Percentiles rank a stretch among this genome's conserved stretches.
Evolutionary conservation across 1,140 invertebrate species (phyloP).

Genomic region (Linepithema humile): DNA sequence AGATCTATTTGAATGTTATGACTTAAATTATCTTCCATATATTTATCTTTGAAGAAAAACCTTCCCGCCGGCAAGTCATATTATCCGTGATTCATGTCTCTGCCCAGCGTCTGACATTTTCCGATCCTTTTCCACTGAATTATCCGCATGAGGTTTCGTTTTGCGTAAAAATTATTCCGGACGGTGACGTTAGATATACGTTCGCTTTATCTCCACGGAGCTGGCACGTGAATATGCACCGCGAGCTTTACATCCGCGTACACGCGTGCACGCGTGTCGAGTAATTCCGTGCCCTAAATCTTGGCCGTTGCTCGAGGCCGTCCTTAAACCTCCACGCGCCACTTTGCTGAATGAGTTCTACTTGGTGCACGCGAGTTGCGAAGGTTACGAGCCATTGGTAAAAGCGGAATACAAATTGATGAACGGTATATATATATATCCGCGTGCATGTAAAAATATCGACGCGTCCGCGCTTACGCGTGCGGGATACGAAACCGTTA

Average conservation of each 20-base stretch:
- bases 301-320: conserved; percentile 65
- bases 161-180: neutral
- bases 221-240: neutral
- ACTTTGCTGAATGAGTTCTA: conserved; percentile 11
- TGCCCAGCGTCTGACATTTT: neutral
- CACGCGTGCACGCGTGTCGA: conserved; percentile 54
- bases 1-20: neutral
- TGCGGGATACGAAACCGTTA: neutral
- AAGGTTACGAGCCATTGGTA: conserved; percentile 42
- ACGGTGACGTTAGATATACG: neutral
- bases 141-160: neutral
- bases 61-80: neutral
- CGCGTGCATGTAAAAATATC: neutral
- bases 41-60: neutral
- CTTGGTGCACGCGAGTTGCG: neutral
- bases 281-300: conserved; percentile 72
- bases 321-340: conserved; percentile 48
- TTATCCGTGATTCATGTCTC: too few species aligned
- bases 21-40: neutral
- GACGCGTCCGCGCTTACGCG: neutral
- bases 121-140: neutral
- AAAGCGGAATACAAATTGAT: conserved; percentile 32
- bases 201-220: neutral
- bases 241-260: conserved; percentile 31
- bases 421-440: neutral